Percentiles rank a stretch among this genome's conserved stretches.
Evolutionary conservation across 2,888 invertebrate species (phyloP).

Genomic region (Trimorus sp.): DNA sequence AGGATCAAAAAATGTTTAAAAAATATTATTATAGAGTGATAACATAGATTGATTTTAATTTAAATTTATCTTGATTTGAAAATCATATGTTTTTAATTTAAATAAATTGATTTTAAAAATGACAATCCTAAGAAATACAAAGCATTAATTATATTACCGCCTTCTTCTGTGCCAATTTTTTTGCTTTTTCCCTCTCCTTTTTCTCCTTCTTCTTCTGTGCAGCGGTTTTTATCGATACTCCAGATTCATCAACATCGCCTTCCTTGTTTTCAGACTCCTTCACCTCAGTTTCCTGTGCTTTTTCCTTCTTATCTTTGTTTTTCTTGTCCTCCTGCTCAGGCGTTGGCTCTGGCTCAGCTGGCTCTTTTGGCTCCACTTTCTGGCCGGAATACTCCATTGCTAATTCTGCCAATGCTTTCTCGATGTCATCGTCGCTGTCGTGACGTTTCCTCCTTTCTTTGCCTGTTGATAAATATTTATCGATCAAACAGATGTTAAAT

Average conservation of each 20-base stretch:
- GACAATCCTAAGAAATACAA: constrained; percentile 12
- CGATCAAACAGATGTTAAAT: background rate
- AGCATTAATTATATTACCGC: background rate
- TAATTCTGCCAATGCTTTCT: constrained; percentile 91
- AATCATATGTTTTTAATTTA: too few relatives aligned
- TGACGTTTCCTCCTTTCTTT: constrained; percentile 86
- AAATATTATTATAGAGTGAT: too few relatives aligned
- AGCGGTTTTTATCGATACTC: constrained; percentile 88
- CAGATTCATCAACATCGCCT: constrained; percentile 77
- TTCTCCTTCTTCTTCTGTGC: constrained; percentile 96
- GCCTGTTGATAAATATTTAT: constrained; percentile 19
- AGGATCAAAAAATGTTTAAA: too few relatives aligned
- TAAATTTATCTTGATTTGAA: too few relatives aligned
- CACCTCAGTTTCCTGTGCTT: constrained; percentile 81
- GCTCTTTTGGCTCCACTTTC: constrained; percentile 82
- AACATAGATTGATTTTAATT: too few relatives aligned
- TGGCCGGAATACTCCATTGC: constrained; percentile 90
- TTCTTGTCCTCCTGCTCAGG: constrained; percentile 63
- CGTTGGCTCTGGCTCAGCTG: constrained; percentile 61
- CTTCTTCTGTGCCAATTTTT: constrained; percentile 87
- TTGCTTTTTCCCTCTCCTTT: constrained; percentile 90
- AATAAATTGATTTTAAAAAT: too few relatives aligned
- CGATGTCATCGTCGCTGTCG: constrained; percentile 87
- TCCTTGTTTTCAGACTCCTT: constrained; percentile 80
- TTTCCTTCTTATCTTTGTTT: constrained; percentile 72